Evolutionary conservation across 1,140 invertebrate species (phyloP).

Genomic region (Musca domestica): DNA sequence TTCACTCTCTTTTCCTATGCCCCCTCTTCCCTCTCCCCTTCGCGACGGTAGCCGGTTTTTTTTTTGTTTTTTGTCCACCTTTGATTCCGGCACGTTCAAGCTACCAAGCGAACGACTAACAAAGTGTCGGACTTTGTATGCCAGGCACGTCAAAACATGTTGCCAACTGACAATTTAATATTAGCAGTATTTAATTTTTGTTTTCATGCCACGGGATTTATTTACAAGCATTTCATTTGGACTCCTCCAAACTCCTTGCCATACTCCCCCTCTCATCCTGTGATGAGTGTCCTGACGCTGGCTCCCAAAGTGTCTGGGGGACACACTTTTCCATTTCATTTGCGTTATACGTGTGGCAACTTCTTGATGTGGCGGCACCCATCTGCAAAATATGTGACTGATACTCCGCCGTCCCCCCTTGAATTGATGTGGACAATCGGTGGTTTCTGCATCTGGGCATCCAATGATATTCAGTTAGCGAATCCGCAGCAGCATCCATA

Average conservation of each 20-base stretch:
- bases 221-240: no score
- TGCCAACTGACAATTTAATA: constrained; percentile 8
- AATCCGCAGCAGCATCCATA: neutral
- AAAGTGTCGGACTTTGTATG: neutral
- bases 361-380: neutral
- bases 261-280: no score
- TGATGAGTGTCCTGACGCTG: no score
- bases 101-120: neutral
- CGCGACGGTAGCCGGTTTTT: no score
- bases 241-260: no score
- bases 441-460: neutral
- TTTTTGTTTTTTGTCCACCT: no score
- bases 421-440: no score
- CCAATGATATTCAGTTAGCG: neutral
- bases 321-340: neutral
- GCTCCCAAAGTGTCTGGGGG: neutral
- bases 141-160: constrained; percentile 9
- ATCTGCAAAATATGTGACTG: neutral
- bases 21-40: no score
- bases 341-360: neutral
- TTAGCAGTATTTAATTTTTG: no score
- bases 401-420: no score
- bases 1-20: no score
- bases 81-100: neutral
- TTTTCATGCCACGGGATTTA: no score